phyloP scores from a whole-genome alignment of 2,888 invertebrate species.

The Himalopsyche kuldschensis region DNA sequence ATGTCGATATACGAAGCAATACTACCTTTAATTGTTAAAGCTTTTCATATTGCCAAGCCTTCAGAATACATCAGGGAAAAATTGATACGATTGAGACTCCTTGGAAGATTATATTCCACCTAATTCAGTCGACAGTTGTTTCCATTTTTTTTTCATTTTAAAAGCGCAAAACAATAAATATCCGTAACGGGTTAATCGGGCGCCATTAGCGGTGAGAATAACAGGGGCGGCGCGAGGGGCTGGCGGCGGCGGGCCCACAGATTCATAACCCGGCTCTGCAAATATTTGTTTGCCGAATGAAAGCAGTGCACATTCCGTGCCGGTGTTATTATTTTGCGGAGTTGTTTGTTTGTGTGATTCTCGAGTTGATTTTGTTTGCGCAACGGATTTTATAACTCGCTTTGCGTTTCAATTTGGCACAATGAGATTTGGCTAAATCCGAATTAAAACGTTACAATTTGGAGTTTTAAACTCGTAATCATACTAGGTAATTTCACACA shows the following conservation, averaged over 20 bases:
- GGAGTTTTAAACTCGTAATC: not conserved
- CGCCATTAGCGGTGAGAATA: not conserved
- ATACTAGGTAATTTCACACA: too few species aligned
- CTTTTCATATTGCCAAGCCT: too few species aligned
- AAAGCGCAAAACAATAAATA: not conserved
- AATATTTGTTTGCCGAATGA: slow-evolving; percentile 18
- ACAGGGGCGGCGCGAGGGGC: not conserved
- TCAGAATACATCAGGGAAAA: too few species aligned
- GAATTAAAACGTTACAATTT: not conserved
- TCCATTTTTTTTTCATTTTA: not conserved
- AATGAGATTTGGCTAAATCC: not conserved
- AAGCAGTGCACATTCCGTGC: not conserved
- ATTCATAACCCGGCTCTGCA: slow-evolving; percentile 13
- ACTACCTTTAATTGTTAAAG: too few species aligned
- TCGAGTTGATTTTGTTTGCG: slow-evolving; percentile 5
- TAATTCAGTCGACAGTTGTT: too few species aligned
- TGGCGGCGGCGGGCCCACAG: not conserved
- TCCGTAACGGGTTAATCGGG: not conserved
- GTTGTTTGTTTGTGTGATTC: slow-evolving; percentile 3
- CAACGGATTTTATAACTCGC: not conserved
- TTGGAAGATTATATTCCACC: too few species aligned
- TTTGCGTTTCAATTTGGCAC: not conserved
- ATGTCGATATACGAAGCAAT: too few species aligned
- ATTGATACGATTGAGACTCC: too few species aligned
- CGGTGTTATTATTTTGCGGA: slow-evolving; percentile 10